These are phyloP conservation scores for Bubo bubo DNA, from an alignment of 2,113 vertebrate species.

Conservation along the genomic window DNA sequence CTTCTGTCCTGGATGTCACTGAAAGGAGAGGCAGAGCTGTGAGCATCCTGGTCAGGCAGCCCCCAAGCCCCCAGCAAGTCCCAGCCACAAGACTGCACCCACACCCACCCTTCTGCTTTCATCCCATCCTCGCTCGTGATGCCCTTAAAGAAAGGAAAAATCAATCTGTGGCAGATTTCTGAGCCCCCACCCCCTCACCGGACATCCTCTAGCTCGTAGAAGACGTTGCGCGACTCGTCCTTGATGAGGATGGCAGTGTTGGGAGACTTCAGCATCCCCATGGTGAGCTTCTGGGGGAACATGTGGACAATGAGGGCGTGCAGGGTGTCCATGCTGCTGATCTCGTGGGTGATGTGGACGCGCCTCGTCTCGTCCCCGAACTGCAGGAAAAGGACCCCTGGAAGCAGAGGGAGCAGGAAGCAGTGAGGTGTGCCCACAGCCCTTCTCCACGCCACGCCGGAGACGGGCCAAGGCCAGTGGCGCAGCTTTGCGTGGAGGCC, in stretches of 20 bases:
- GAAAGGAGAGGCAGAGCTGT: not conserved
- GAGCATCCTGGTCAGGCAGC: not conserved
- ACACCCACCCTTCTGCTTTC: not conserved
- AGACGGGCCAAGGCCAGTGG: fast-evolving
- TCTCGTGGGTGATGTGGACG: slow-evolving; percentile 97
- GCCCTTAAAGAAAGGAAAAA: not conserved
- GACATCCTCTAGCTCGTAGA: slow-evolving; percentile 97
- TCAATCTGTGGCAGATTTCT: not conserved
- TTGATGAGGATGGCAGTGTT: slow-evolving; percentile 99
- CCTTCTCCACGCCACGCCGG: fast-evolving
- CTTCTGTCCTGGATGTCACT: slow-evolving; percentile 97
- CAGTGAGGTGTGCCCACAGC: fast-evolving
- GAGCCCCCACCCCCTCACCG: slow-evolving; percentile 54
- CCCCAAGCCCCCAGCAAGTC: not conserved
- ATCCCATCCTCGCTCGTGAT: fast-evolving
- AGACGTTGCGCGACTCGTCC: slow-evolving; percentile 95
- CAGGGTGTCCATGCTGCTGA: slow-evolving; percentile 97
- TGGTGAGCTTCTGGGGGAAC: slow-evolving; percentile 98
- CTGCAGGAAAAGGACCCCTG: slow-evolving; percentile 97
- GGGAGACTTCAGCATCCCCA: slow-evolving; percentile 96
- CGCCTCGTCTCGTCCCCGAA: slow-evolving; percentile 95
- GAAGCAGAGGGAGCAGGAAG: not conserved
- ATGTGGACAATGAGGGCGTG: slow-evolving; percentile 98
- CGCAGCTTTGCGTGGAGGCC: not conserved
- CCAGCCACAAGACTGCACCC: not conserved